These are phyloP conservation scores for Penaeus vannamei DNA, from an alignment of 1,140 invertebrate genomes.

Conservation along the genomic window DNA sequence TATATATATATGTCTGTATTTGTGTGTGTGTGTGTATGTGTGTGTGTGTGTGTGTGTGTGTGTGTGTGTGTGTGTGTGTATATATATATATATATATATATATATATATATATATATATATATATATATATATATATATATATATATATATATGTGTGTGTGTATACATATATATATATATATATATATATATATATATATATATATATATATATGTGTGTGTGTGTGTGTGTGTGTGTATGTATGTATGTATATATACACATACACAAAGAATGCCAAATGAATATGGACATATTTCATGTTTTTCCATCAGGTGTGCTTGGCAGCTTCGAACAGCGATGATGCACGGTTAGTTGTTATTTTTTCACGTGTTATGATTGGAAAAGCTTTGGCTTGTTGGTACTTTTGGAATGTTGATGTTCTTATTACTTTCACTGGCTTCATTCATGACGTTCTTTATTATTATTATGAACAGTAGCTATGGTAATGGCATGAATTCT, in stretches of 20 bases:
- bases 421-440: no score
- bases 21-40: slow-evolving; percentile 1
- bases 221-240: not conserved
- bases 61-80: not conserved
- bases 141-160: not conserved
- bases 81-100: slow-evolving; percentile 17
- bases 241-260: not conserved
- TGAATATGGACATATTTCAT: no score
- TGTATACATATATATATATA: not conserved
- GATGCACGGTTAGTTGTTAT: no score
- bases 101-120: slow-evolving; percentile 18
- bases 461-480: no score
- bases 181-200: not conserved
- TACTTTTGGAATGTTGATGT: no score
- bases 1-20: not conserved
- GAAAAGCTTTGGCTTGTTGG: no score
- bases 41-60: slow-evolving; percentile 18
- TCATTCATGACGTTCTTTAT: no score
- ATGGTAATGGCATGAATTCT: no score
- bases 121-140: slow-evolving; percentile 18
- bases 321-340: no score
- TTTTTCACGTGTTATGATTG: no score
- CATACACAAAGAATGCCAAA: not conserved
- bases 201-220: not conserved
- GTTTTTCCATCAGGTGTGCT: no score